Evolutionary conservation across 1,140 invertebrate genomes (phyloP).

Genomic region (Brachionus paranguensis): DNA sequence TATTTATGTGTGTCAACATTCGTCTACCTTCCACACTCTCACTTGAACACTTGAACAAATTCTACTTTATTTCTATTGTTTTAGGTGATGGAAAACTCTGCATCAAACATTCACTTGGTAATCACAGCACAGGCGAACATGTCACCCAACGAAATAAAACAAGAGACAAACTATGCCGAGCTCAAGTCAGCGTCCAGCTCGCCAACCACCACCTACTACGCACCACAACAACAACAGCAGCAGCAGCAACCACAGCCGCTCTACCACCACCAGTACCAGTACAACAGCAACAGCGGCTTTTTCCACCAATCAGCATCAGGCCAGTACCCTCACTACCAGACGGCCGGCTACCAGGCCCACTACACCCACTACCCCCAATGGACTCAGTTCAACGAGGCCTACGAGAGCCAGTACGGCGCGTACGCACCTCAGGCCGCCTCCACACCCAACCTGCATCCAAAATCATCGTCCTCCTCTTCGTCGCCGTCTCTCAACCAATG

Average conservation of each 20-base stretch:
- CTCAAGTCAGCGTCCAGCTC: background rate
- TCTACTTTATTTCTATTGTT: background rate
- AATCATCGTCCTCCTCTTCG: background rate
- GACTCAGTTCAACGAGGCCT: background rate
- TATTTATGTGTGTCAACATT: no score
- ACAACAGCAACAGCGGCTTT: background rate
- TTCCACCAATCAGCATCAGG: background rate
- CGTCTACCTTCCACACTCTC: no score
- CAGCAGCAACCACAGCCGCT: background rate
- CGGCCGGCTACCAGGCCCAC: background rate
- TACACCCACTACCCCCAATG: background rate
- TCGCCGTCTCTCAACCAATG: background rate
- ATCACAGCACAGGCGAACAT: background rate
- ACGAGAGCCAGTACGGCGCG: background rate
- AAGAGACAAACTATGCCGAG: background rate
- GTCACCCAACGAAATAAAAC: conserved; percentile 7
- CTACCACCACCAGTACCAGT: background rate
- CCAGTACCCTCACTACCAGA: background rate
- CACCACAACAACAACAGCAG: background rate
- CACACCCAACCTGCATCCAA: background rate
- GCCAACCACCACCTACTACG: background rate
- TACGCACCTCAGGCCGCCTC: background rate
- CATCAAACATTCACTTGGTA: background rate
- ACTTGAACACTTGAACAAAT: no score
- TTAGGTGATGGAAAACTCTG: background rate